Base-by-base conservation (phyloP, 2,113 vertebrate genomes). In the Oophaga pumilio region DNA sequence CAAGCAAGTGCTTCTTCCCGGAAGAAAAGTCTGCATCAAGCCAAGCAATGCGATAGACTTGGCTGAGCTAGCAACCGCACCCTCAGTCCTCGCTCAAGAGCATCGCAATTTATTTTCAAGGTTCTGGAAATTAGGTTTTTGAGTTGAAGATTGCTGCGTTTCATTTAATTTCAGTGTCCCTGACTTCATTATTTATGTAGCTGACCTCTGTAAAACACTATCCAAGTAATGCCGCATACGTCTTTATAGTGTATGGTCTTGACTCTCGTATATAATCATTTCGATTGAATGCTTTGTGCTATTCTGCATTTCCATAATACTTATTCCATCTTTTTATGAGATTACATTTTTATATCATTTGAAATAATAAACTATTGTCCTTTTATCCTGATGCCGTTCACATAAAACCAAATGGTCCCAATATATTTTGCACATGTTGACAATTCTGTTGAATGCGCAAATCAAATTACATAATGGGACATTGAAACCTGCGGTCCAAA, bases 121-220 rank as follows among this genome's bases (percentile, higher is more conserved):
- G 14, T 57, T 52, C 43, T 77, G 7, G 49, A 8, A 56, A 12
- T 26, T 6, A 56, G 12, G 24, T 14, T 56, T 43, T 53, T 76
- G 12, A 52, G n/a, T 33, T 15, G 24, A 56, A 57, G 14, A 56
- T 78, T 53, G 13, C 76, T 78, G n/a, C 50, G 57, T 14, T 71
- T 33, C 9, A 76, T 76, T 59, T 18, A 28, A 8, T 59, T 57
- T 15, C 53, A 28, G 53, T 79, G 24, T 79, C 77, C 52, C n/a
- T 79, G 77, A 59, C 52, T 79, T 57, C 53, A 28, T 59, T 79
- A 79, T 79, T 59, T 26, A 76, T 76, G 49, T 76, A 10, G 4
- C 74, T 53, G 74, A 53, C 43, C 74, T 53, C 74, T 24, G 1
- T 24, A 76, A 53, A 53, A 22, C 20, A n/a, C 20, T 4, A 1